Evolutionary conservation across 92 coral and sea anemone genomes (phyloP).

Genomic region (Pocillopora grandis): DNA sequence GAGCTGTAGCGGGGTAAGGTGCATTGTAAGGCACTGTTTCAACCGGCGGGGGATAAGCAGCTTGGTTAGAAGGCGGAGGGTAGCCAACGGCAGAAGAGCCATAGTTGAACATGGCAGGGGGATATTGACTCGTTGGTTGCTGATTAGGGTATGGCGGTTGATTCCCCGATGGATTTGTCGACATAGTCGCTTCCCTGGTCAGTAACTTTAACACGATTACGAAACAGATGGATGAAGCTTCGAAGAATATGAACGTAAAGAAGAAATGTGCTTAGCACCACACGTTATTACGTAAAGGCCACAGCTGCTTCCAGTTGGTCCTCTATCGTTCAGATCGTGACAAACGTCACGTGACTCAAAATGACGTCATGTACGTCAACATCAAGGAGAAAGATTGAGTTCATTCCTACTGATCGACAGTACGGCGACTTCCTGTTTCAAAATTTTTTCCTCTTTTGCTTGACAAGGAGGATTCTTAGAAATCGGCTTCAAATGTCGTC

Average conservation of each 20-base stretch:
- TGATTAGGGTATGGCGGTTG: constrained; percentile 28
- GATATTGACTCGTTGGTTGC: constrained; percentile 25
- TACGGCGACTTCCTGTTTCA: too few species aligned
- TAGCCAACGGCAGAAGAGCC: constrained; percentile 11
- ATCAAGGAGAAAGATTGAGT: too few species aligned
- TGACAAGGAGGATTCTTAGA: too few species aligned
- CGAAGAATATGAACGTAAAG: neutral
- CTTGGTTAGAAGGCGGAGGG: constrained; percentile 42
- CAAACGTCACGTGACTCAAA: too few species aligned
- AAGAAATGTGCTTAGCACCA: too few species aligned
- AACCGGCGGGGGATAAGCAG: constrained; percentile 50
- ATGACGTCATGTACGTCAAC: too few species aligned
- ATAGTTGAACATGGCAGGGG: constrained; percentile 28
- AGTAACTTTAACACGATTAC: neutral
- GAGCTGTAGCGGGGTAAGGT: constrained; percentile 26
- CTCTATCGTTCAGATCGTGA: too few species aligned
- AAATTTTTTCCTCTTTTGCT: too few species aligned
- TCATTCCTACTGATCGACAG: too few species aligned
- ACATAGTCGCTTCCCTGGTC: neutral
- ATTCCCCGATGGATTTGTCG: constrained; percentile 26
- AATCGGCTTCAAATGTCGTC: too few species aligned
- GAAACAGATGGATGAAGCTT: neutral
- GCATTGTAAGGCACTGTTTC: constrained; percentile 37
- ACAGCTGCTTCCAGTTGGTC: too few species aligned
- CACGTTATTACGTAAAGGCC: too few species aligned